Evolutionary conservation across 1,140 invertebrate genomes (phyloP).

Genomic region (Hyposmocoma kahamanoa): DNA sequence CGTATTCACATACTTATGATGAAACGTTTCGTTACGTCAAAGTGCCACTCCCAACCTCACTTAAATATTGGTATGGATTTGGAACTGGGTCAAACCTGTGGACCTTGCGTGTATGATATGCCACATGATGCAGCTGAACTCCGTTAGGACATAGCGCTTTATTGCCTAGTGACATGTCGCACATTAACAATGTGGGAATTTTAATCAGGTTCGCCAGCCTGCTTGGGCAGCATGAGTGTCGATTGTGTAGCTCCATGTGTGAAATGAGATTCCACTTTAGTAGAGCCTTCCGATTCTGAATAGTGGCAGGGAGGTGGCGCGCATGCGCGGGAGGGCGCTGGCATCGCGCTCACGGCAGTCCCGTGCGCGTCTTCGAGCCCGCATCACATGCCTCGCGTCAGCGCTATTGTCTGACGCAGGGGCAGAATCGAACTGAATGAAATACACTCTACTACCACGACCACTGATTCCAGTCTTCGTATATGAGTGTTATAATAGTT

Average conservation of each 20-base stretch:
- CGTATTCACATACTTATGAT: conserved; percentile 4
- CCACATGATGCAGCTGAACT: conserved; percentile 7
- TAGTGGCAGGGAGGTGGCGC: conserved; percentile 24
- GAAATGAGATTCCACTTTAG: conserved; percentile 37
- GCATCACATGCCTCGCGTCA: conserved; percentile 25
- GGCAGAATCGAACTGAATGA: conserved; percentile 35
- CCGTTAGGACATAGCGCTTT: conserved; percentile 11
- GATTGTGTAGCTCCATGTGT: conserved; percentile 31
- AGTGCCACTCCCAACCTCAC: conserved; percentile 43
- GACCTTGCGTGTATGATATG: conserved; percentile 2
- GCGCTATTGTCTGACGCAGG: conserved; percentile 22
- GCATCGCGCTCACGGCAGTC: conserved; percentile 47
- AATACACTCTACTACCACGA: conserved; percentile 36
- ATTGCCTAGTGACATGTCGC: conserved; percentile 9
- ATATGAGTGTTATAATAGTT: conserved; percentile 16
- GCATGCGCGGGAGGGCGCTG: conserved; percentile 44
- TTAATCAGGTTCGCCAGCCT: conserved; percentile 10
- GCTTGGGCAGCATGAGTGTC: conserved; percentile 12
- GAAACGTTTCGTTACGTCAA: conserved; percentile 23
- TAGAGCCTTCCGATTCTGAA: conserved; percentile 19
- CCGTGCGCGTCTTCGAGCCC: conserved; percentile 38
- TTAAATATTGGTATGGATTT: conserved; percentile 45
- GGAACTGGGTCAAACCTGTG: conserved; percentile 41
- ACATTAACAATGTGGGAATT: background rate
- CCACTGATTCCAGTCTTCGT: conserved; percentile 8